Conservation (phyloP, 2,113 vertebrate genomes). For the Nothobranchius kuhntae region DNA sequence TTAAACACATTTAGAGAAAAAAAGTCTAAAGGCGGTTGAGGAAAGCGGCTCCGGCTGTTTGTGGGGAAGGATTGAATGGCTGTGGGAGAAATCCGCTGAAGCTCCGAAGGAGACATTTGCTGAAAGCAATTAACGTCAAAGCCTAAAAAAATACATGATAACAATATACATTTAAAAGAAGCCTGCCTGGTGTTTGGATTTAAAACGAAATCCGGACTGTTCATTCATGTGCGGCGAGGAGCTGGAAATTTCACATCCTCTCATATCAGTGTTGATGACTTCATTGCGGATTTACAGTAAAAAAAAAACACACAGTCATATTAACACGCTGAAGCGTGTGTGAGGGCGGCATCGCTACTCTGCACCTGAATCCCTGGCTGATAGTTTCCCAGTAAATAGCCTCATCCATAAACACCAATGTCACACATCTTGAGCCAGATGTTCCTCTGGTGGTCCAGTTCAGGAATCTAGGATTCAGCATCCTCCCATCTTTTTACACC, state of each 20-base stretch:
- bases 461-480: constrained; percentile 66
- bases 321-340: constrained; percentile 47
- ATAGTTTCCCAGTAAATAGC: constrained; percentile 50
- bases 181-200: constrained; percentile 13
- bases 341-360: constrained; percentile 60
- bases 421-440: constrained; percentile 72
- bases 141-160: not conserved
- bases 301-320: constrained; percentile 29
- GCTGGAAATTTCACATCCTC: constrained; percentile 54
- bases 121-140: constrained; percentile 32
- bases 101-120: constrained; percentile 67
- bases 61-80: constrained; percentile 64
- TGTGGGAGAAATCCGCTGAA: constrained; percentile 58
- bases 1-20: not conserved
- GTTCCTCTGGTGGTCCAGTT: constrained; percentile 69
- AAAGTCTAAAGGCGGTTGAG: not conserved
- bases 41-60: too few relatives aligned
- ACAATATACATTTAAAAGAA: not conserved
- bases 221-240: constrained; percentile 56
- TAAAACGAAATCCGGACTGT: constrained; percentile 36
- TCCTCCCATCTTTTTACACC: constrained; percentile 21
- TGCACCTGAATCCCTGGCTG: constrained; percentile 40
- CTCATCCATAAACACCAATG: constrained; percentile 68
- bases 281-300: constrained; percentile 77
- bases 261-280: constrained; percentile 66